phyloP scores from a whole-genome alignment of 2,797 vertebrate species.

The Lutjanus campechanus region DNA sequence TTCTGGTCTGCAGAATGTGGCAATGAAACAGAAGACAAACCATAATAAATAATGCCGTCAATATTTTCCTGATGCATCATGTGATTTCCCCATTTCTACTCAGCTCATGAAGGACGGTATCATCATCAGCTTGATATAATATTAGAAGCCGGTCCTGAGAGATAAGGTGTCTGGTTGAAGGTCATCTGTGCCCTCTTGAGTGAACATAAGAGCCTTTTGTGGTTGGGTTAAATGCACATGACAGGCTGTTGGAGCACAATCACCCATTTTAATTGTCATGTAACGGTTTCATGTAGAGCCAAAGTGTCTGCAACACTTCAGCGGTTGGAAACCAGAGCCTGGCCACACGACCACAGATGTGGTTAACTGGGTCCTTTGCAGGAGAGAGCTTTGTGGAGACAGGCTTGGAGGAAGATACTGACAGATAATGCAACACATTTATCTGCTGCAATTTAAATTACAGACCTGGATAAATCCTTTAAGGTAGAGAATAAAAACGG shows the following conservation, averaged over 20 bases:
- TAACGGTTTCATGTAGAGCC: conserved; percentile 82
- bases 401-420: conserved; percentile 38
- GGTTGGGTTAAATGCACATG: conserved; percentile 84
- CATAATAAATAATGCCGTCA: conserved; percentile 55
- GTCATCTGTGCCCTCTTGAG: conserved; percentile 76
- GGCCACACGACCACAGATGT: conserved; percentile 72
- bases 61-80: conserved; percentile 74
- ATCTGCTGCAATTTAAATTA: conserved; percentile 42
- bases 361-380: conserved; percentile 64
- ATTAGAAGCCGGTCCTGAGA: conserved; percentile 77
- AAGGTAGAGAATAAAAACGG: conserved; percentile 15
- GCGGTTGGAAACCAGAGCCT: conserved; percentile 77
- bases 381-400: conserved; percentile 15
- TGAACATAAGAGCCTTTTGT: conserved; percentile 84
- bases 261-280: conserved; percentile 78
- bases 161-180: conserved; percentile 83
- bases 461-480: conserved; percentile 16
- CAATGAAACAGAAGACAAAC: conserved; percentile 66
- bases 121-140: conserved; percentile 78
- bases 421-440: conserved; percentile 41
- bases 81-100: conserved; percentile 79
- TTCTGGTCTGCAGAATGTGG: conserved; percentile 12
- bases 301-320: conserved; percentile 80
- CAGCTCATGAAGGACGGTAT: conserved; percentile 58
- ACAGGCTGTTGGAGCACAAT: conserved; percentile 78